A percentile compares a stretch with the other conserved stretches of the same genome.
These are phyloP conservation scores for Origma solitaria DNA, from an alignment of 2,113 vertebrate genomes.

Conservation along the genomic window DNA sequence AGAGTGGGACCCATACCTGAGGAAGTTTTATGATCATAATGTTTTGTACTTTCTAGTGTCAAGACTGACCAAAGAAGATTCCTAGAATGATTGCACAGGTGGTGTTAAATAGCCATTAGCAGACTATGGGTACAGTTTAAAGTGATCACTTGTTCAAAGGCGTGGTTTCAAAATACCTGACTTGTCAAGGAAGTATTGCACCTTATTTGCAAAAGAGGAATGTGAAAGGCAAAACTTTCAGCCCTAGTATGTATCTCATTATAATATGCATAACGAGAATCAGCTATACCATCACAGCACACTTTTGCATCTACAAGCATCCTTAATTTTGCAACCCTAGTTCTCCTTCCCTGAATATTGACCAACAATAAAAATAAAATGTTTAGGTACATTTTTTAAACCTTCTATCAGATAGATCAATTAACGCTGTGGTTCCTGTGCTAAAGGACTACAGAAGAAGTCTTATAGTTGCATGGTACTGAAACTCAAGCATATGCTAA, in stretches of 20 bases:
- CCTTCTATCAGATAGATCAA: neutral
- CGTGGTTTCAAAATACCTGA: conserved; percentile 34
- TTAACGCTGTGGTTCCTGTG: neutral
- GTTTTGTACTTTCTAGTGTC: neutral
- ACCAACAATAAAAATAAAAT: neutral
- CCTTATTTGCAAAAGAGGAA: neutral
- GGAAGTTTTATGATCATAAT: neutral
- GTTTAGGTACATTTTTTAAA: neutral
- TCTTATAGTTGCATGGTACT: neutral
- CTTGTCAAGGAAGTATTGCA: neutral
- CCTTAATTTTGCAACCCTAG: neutral
- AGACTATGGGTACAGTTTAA: neutral
- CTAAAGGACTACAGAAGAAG: neutral
- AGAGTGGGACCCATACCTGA: neutral
- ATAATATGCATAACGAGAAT: neutral
- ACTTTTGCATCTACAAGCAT: neutral
- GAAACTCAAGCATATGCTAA: neutral
- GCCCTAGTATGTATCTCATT: neutral
- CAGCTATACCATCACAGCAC: neutral
- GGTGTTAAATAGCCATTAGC: conserved; percentile 26
- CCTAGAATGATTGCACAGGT: conserved; percentile 53
- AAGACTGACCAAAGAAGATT: conserved; percentile 63
- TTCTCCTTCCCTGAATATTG: neutral
- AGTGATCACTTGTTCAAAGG: conserved; percentile 28
- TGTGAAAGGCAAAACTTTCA: neutral